phyloP scores from a whole-genome alignment of 2,797 vertebrate species.

The Carapus acus region DNA sequence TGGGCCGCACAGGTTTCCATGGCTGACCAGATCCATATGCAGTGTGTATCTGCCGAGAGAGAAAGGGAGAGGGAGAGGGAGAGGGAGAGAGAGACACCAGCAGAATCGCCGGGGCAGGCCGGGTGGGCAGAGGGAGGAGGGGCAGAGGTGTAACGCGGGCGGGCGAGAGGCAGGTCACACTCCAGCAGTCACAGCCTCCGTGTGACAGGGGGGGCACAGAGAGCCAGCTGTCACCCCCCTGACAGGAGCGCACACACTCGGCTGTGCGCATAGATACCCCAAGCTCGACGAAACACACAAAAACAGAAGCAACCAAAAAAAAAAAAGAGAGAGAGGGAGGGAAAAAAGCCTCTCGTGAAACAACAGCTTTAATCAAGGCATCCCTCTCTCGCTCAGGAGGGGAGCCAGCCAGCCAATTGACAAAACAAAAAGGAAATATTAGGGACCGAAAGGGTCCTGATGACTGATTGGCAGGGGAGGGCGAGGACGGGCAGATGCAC shows the following conservation, averaged over 20 bases:
- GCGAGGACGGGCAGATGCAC: background rate
- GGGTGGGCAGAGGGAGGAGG: slow-evolving; percentile 10
- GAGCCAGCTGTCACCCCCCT: slow-evolving; percentile 72
- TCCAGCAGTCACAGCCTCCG: slow-evolving; percentile 63
- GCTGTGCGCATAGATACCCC: slow-evolving; percentile 51
- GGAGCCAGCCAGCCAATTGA: slow-evolving; percentile 22
- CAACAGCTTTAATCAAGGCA: slow-evolving; percentile 58
- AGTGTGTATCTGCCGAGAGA: slow-evolving; percentile 43
- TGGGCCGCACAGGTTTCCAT: slow-evolving; percentile 69
- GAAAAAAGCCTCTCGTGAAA: slow-evolving; percentile 48
- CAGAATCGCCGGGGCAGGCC: slow-evolving; percentile 52
- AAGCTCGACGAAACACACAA: too few relatives aligned
- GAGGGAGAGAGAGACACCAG: slow-evolving; percentile 38
- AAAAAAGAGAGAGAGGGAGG: slow-evolving; percentile 44
- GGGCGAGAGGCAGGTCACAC: slow-evolving; percentile 64
- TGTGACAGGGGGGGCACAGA: slow-evolving; percentile 59
- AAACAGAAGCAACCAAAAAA: too few relatives aligned
- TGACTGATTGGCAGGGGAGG: slow-evolving; percentile 6
- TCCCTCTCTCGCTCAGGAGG: slow-evolving; percentile 19
- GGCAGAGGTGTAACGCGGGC: slow-evolving; percentile 25
- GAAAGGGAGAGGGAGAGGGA: slow-evolving; percentile 7
- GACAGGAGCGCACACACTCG: slow-evolving; percentile 51
- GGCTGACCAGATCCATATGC: slow-evolving; percentile 72
- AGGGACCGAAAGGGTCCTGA: slow-evolving; percentile 47
- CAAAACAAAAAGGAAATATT: slow-evolving; percentile 8